Base-by-base conservation (phyloP, 2,113 vertebrate species). In the sheep (Ovis aries) region DNA sequence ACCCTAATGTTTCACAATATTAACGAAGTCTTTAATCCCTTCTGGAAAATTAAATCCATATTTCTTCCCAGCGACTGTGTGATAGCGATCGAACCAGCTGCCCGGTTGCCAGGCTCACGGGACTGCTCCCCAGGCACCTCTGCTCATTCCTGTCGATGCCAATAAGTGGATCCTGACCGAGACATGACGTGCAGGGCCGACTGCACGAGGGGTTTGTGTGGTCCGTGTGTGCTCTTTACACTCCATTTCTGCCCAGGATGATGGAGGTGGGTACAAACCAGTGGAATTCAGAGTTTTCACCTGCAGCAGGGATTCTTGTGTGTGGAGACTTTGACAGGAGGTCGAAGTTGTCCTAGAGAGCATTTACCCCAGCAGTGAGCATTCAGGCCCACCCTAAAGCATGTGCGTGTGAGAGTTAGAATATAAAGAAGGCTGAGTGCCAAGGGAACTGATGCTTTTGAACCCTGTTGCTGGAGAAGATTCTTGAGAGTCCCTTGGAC, bases 351-450 rank as follows among this genome's bases (percentile, higher is more conserved):
- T 33, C 40, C 15, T 0, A 5, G 36, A 80, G 15, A 85, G 23
- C 1, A 0, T 3, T 45, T 57, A 3, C 50, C 10, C 25, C 7
- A 11, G 31, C 14, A 27, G 4, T 5, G 17, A 13, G 3, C 21
- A 5, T 12, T 23, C 17, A 50, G 5, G 17, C 15, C 45, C 2
- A 0, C 25, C 45, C 3, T 55, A 14, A 84, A 0, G 48, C 6
- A 0, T 4, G 10, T 0, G 4, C 3, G 1, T 13, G 4, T 50
- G 19, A 45, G 19, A 0, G 5, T 10, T 16, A 71, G n/a, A 36
- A 12, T 36, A 71, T 5, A 16, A 80, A 45, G 53, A 14, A 31
- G 12, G 16, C 50, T 3, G 5, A 71, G 67, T 2, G 0, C n/a
- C 67, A 71, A 36, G 33, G 33, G 9, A 71, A 71, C 19, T 36